Conservation (phyloP, 2,113 vertebrate genomes). For the Aphelocoma coerulescens region DNA sequence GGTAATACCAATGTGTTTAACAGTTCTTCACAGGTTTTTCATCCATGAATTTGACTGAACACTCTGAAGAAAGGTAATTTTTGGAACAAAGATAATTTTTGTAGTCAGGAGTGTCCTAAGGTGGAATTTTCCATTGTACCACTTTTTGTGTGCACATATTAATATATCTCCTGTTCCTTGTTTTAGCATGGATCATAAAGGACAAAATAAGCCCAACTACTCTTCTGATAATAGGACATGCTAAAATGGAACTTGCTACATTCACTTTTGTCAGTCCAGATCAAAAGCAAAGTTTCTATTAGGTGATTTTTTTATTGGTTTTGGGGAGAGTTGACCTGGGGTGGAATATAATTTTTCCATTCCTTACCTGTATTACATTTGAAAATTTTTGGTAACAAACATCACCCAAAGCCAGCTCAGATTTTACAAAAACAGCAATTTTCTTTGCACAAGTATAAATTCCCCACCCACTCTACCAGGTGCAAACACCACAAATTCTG, state of each 20-base stretch:
- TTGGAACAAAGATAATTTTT: not conserved
- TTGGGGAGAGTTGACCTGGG: not conserved
- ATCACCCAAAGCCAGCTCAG: not conserved
- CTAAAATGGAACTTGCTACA: not conserved
- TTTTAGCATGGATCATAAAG: not conserved
- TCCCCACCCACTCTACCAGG: not conserved
- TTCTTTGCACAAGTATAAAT: not conserved
- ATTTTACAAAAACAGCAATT: not conserved
- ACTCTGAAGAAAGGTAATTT: not conserved
- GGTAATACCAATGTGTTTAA: not conserved
- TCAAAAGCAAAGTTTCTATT: not conserved
- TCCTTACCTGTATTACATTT: not conserved
- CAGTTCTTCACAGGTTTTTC: not conserved
- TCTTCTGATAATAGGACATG: not conserved
- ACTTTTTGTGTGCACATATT: not conserved
- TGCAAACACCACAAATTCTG: not conserved
- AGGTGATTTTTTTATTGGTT: not conserved
- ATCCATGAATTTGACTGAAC: not conserved
- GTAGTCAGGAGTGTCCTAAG: not conserved
- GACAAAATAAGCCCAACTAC: not conserved
- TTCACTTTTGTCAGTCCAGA: not conserved
- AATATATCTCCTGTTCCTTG: not conserved
- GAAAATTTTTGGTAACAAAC: not conserved
- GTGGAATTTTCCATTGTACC: not conserved
- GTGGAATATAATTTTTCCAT: not conserved